Conservation (phyloP, 2,113 vertebrate genomes). For the Odontophorus gujanensis region DNA sequence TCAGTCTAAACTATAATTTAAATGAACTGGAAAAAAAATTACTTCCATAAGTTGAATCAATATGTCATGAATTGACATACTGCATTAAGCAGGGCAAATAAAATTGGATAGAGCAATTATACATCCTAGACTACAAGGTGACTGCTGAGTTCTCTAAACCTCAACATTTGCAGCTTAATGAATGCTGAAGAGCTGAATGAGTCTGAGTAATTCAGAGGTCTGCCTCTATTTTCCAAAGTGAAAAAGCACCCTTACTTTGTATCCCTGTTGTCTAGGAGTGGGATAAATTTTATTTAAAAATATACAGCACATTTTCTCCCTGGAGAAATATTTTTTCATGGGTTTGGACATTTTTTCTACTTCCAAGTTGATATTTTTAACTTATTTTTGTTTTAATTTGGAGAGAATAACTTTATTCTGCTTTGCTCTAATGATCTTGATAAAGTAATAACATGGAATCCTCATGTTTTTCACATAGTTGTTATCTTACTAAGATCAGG, state of each 20-base stretch:
- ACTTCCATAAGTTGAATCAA: neutral
- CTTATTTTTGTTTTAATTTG: neutral
- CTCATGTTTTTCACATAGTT: neutral
- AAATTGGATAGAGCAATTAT: slow-evolving; percentile 27
- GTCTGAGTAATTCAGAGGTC: neutral
- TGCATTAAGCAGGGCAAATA: slow-evolving; percentile 25
- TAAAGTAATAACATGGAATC: neutral
- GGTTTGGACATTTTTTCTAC: neutral
- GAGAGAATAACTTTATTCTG: neutral
- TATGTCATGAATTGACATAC: slow-evolving; percentile 32
- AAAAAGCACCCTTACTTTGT: neutral
- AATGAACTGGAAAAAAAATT: slow-evolving; percentile 20
- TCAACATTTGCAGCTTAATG: neutral
- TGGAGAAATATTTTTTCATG: neutral
- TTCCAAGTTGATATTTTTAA: neutral
- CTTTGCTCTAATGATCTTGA: neutral
- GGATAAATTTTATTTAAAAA: neutral
- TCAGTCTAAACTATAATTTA: slow-evolving; percentile 44
- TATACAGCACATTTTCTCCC: neutral
- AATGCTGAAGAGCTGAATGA: neutral
- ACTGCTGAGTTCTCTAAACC: slow-evolving; percentile 11
- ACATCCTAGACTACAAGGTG: slow-evolving; percentile 27
- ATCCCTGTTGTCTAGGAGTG: neutral
- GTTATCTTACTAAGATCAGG: neutral
- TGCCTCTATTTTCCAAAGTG: neutral